phyloP scores from a whole-genome alignment of 2,113 vertebrate genomes.

The Ceyx margarethae region DNA sequence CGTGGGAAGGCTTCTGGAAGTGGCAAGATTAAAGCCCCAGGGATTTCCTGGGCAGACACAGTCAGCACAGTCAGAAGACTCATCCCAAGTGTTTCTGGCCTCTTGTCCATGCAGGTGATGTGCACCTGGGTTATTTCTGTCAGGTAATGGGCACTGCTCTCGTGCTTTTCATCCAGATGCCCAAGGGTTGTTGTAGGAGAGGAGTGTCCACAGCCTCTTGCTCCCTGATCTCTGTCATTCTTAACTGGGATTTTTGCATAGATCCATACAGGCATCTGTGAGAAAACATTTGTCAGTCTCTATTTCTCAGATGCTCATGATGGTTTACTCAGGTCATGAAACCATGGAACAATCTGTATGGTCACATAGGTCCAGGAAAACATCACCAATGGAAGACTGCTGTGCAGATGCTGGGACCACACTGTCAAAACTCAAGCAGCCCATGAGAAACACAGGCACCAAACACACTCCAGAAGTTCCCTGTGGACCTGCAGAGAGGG shows the following conservation, averaged over 20 bases:
- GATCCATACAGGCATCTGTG: too few relatives aligned
- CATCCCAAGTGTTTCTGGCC: background rate
- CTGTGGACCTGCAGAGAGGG: background rate
- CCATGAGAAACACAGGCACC: background rate
- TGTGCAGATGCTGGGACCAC: background rate
- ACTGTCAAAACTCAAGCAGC: background rate
- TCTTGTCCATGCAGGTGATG: background rate
- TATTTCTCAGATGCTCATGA: too few relatives aligned
- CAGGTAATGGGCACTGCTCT: background rate
- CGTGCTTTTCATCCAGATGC: too few relatives aligned
- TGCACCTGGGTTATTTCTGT: background rate
- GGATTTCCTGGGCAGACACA: background rate
- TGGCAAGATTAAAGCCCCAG: background rate
- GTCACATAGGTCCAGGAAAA: background rate
- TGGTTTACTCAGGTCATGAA: too few relatives aligned
- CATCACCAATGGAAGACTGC: background rate
- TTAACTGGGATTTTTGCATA: too few relatives aligned
- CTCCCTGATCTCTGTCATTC: too few relatives aligned
- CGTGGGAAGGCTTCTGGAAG: background rate
- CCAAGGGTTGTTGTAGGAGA: too few relatives aligned
- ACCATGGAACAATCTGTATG: background rate
- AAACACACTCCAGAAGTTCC: background rate
- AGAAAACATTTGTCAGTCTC: too few relatives aligned
- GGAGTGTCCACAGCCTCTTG: too few relatives aligned
- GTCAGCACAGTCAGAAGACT: background rate